Percentiles rank a stretch among this genome's conserved stretches.
Evolutionary conservation across 2,797 vertebrate species (phyloP).

Genomic region (Periophthalmus magnuspinnatus): DNA sequence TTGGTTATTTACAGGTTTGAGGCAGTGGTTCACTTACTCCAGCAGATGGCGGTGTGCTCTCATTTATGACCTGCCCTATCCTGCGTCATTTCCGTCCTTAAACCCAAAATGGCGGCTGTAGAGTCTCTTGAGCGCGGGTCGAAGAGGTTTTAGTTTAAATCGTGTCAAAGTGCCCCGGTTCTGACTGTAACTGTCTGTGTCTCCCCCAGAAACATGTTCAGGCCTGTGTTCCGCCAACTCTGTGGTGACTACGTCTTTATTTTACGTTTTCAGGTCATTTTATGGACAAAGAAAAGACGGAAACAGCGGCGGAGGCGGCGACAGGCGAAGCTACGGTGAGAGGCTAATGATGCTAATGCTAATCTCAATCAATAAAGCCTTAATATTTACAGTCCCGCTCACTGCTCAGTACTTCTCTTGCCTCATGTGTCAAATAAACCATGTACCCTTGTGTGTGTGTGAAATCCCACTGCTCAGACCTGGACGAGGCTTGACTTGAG

Average conservation of each 20-base stretch:
- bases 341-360: background rate
- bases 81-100: conserved; percentile 35
- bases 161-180: conserved; percentile 42
- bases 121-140: conserved; percentile 34
- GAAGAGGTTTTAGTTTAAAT: conserved; percentile 64
- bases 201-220: conserved; percentile 74
- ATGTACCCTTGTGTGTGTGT: too few species aligned
- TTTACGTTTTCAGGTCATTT: conserved; percentile 77
- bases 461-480: too few species aligned
- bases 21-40: background rate
- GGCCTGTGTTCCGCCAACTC: conserved; percentile 55
- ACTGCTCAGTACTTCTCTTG: too few species aligned
- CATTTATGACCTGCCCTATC: background rate
- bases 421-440: too few species aligned
- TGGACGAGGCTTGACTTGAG: too few species aligned
- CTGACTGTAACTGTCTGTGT: conserved; percentile 76
- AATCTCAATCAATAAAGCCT: background rate
- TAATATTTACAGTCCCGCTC: too few species aligned
- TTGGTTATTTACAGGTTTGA: too few species aligned
- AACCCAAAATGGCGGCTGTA: conserved; percentile 70
- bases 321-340: conserved; percentile 51
- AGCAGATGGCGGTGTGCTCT: conserved; percentile 9
- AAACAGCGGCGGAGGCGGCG: conserved; percentile 25
- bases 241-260: conserved; percentile 74
- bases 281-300: conserved; percentile 40